Percentiles rank a stretch among this genome's conserved stretches.
phyloP scores from a whole-genome alignment of 2,113 vertebrate species.

The Xyrauchen texanus region DNA sequence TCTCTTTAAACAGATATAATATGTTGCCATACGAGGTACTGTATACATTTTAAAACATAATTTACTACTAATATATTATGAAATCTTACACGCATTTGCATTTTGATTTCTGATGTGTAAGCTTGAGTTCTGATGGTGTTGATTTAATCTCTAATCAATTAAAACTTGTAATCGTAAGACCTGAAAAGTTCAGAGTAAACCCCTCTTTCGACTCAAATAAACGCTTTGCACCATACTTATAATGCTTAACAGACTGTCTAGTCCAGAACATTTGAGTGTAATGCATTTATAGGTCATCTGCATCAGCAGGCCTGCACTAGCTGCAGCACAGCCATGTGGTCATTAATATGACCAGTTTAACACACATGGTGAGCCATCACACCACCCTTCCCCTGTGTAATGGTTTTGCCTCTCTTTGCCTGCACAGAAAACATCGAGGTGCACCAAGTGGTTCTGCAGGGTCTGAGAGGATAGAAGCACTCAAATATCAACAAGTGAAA shows the following conservation, averaged over 20 bases:
- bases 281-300: slow-evolving; percentile 58
- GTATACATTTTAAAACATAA: slow-evolving; percentile 21
- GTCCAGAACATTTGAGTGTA: slow-evolving; percentile 43
- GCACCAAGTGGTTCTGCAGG: slow-evolving; percentile 80
- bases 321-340: slow-evolving; percentile 51
- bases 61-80: background rate
- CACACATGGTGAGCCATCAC: slow-evolving; percentile 53
- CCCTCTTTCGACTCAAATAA: slow-evolving; percentile 50
- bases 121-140: background rate
- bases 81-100: background rate
- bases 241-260: slow-evolving; percentile 41
- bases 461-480: slow-evolving; percentile 98
- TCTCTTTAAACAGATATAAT: slow-evolving; percentile 32
- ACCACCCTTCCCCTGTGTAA: slow-evolving; percentile 58
- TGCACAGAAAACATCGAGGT: slow-evolving; percentile 80
- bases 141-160: no score
- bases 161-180: background rate
- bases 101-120: slow-evolving; percentile 9
- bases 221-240: slow-evolving; percentile 30
- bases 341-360: slow-evolving; percentile 56
- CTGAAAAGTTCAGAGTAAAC: slow-evolving; percentile 14
- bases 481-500: slow-evolving; percentile 97
- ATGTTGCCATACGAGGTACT: slow-evolving; percentile 39
- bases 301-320: slow-evolving; percentile 53
- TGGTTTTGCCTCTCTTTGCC: slow-evolving; percentile 61